These are phyloP conservation scores for Thereva nobilitata DNA, from an alignment of 2,888 invertebrate species.

Conservation along the genomic window DNA sequence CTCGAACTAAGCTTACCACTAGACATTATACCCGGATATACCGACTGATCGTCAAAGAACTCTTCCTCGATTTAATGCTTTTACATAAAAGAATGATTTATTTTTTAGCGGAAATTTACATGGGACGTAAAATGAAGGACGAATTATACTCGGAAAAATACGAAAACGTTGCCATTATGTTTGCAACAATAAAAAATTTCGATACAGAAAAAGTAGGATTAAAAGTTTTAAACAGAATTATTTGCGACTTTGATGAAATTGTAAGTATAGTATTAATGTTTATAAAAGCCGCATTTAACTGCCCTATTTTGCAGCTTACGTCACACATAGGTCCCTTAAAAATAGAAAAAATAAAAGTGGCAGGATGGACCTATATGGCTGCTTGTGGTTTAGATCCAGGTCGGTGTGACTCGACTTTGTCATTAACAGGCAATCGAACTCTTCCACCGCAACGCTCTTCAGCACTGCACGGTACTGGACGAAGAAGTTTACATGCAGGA, in stretches of 20 bases:
- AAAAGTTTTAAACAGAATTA: constrained; percentile 83
- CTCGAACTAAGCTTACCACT: too few species aligned
- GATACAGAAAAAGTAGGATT: constrained; percentile 69
- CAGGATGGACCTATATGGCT: constrained; percentile 97
- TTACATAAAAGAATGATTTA: constrained; percentile 7
- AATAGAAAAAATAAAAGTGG: constrained; percentile 96
- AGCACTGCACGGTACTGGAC: constrained; percentile 50
- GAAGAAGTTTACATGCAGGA: constrained; percentile 58
- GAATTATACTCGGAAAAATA: constrained; percentile 89
- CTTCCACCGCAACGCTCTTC: constrained; percentile 45
- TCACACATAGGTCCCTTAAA: constrained; percentile 51
- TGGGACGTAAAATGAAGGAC: constrained; percentile 69
- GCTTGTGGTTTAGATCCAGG: constrained; percentile 86
- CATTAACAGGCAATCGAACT: constrained; percentile 48
- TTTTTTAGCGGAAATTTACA: constrained; percentile 73
- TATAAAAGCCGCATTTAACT: not conserved
- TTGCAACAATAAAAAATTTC: constrained; percentile 88
- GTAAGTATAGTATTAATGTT: constrained; percentile 58
- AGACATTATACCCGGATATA: too few species aligned
- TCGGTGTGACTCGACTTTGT: constrained; percentile 65
- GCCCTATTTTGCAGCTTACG: constrained; percentile 7
- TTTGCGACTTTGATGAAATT: constrained; percentile 86
- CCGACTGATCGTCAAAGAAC: too few species aligned
- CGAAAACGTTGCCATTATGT: constrained; percentile 91
- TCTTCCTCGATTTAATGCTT: not conserved